These are phyloP conservation scores for Diachasmimorpha longicaudata DNA, from an alignment of 1,140 invertebrate species.

Conservation along the genomic window DNA sequence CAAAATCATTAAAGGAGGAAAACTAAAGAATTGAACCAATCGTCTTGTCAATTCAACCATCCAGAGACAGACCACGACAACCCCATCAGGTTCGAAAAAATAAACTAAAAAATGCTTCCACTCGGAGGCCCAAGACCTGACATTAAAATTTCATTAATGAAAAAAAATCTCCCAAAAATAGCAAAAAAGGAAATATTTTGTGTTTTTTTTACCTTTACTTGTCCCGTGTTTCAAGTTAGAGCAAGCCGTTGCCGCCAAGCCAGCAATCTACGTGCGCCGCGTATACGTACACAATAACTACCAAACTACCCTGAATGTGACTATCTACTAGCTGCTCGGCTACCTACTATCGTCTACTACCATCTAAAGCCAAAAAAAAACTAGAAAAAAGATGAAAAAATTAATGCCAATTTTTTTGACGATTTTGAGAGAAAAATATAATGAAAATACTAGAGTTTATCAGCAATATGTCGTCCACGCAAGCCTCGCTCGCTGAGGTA, in stretches of 20 bases:
- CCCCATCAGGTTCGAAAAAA: neutral
- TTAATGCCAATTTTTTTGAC: neutral
- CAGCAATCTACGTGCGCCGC: constrained; percentile 56
- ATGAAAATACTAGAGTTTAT: constrained; percentile 5
- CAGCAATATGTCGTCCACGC: constrained; percentile 20
- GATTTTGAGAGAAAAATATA: constrained; percentile 8
- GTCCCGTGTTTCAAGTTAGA: constrained; percentile 56
- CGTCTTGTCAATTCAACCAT: too few relatives aligned
- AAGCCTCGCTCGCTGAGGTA: constrained; percentile 54
- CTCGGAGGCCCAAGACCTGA: too few relatives aligned
- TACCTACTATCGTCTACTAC: constrained; percentile 50
- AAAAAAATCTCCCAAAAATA: constrained; percentile 4
- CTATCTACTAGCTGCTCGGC: constrained; percentile 43
- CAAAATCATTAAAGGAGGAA: too few relatives aligned
- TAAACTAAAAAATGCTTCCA: neutral
- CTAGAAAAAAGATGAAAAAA: constrained; percentile 10
- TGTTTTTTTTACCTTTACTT: constrained; percentile 55
- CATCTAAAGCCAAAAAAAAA: constrained; percentile 38
- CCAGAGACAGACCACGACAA: too few relatives aligned
- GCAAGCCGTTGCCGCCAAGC: constrained; percentile 57
- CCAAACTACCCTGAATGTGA: constrained; percentile 37
- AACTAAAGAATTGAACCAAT: too few relatives aligned
- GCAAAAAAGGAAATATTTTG: constrained; percentile 17
- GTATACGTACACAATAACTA: constrained; percentile 59
- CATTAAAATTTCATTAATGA: neutral